Conservation (phyloP, 2,888 invertebrate genomes). For the Parnassius mnemosyne region DNA sequence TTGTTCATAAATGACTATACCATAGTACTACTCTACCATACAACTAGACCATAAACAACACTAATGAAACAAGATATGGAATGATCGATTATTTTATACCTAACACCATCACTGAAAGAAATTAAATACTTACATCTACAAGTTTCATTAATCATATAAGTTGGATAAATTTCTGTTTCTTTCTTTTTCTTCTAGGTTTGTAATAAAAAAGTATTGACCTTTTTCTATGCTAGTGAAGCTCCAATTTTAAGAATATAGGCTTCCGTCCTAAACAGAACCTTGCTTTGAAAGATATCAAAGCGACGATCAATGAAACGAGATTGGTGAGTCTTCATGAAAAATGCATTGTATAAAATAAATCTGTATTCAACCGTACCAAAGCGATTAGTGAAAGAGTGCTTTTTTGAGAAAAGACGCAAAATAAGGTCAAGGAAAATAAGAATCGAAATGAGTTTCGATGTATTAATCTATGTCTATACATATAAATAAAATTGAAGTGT, state of each 20-base stretch:
- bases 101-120: not conserved
- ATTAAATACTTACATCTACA: not conserved
- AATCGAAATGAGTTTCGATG: slow-evolving; percentile 17
- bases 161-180: not conserved
- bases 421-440: slow-evolving; percentile 6
- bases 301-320: slow-evolving; percentile 19
- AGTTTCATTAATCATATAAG: not conserved
- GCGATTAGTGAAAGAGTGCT: slow-evolving; percentile 22
- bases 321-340: slow-evolving; percentile 25
- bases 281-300: slow-evolving; percentile 23
- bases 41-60: no score
- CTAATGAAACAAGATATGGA: no score
- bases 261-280: slow-evolving; percentile 12
- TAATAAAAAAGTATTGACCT: not conserved
- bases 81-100: no score
- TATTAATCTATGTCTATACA: slow-evolving; percentile 1
- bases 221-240: not conserved
- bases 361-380: slow-evolving; percentile 24
- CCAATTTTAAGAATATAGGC: slow-evolving; percentile 16
- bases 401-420: slow-evolving; percentile 15
- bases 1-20: no score
- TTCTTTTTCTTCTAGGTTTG: not conserved
- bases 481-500: no score
- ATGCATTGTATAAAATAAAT: slow-evolving; percentile 28
- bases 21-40: no score